Evolutionary conservation across 2,888 invertebrate species (phyloP).

Genomic region (Mesorhabditis sp.): DNA sequence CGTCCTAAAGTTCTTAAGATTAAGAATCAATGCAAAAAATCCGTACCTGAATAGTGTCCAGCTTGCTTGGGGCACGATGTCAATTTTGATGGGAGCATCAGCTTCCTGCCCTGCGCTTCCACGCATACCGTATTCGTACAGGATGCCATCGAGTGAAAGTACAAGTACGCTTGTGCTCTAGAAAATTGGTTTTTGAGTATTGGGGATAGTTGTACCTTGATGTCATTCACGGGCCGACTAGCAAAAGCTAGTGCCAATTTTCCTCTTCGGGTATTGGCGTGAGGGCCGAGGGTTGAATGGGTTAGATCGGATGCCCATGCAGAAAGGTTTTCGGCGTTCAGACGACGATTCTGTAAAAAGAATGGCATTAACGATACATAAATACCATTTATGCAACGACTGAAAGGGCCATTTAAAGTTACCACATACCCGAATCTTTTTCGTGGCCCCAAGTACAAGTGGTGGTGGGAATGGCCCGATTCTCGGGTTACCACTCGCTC

Average conservation of each 20-base stretch:
- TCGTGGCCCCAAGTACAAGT: constrained; percentile 74
- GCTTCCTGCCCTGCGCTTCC: constrained; percentile 7
- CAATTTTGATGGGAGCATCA: constrained; percentile 24
- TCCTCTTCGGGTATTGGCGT: constrained; percentile 15
- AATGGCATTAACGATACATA: neutral
- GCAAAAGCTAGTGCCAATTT: constrained; percentile 34
- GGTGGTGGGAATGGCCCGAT: constrained; percentile 87
- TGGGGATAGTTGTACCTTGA: neutral
- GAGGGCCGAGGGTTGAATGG: constrained; percentile 17
- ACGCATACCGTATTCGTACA: constrained; percentile 26
- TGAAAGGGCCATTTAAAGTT: neutral
- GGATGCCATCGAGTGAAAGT: constrained; percentile 16
- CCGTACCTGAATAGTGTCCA: constrained; percentile 57
- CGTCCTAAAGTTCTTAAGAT: constrained; percentile 20
- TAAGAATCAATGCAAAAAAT: constrained; percentile 45
- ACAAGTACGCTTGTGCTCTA: neutral
- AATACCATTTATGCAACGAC: neutral
- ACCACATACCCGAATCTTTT: constrained; percentile 71
- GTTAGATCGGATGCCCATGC: constrained; percentile 55
- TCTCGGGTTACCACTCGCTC: constrained; percentile 71
- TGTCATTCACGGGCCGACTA: constrained; percentile 10
- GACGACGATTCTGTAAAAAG: constrained; percentile 28
- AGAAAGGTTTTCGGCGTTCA: constrained; percentile 44
- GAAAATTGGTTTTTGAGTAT: neutral
- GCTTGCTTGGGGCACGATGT: constrained; percentile 14